Base-by-base conservation (phyloP, 2,113 vertebrate species). In the Rynchops niger region DNA sequence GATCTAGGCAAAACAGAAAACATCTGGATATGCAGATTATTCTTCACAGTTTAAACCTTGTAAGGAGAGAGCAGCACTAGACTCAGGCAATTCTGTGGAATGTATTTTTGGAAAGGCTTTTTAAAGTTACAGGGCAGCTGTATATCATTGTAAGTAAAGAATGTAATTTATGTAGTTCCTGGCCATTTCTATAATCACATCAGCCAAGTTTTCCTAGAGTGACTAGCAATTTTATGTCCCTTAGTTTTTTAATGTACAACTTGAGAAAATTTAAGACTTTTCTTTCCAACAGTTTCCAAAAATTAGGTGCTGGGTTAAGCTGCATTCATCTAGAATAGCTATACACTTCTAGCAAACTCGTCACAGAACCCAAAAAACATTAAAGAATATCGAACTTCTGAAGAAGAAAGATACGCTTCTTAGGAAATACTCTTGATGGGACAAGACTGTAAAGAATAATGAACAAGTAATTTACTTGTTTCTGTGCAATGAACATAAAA, bases 41-140 rank as follows among this genome's bases (percentile, higher is more conserved):
- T 95, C 94, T 97, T 95, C 74, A 43, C 89, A 85, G 79, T 86
- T 96, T 73, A 87, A 81, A 94, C 83, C 86, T 82, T 79, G 50
- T 96, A 86, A 88, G 96, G 90, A 94, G 84, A 95, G 63, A 82
- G 65, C 76, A 76, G 42, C 49, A 86, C 55, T 74, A 88, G 87
- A 82, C 36, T 92, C 58, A 2, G 93, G 94, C 85, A 65, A 56
- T 70, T 93, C 69, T 85, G 42, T 66, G 82, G 81, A 79, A 89
- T 87, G 76, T 67, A 81, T 38, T 85, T 97, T 89, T 96, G 92
- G 92, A 94, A 97, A 90, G 66, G 25, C 30, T 96, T 97, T 95
- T 93, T 88, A 92, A 86, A 94, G 94, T 78, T 80, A 78, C 55
- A 77, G 47, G 86, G 82, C 45, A 83, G 95, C 93, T 93, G 88